Percentiles rank a stretch among this genome's conserved stretches.
Conservation (phyloP, 2,888 invertebrate species). For the Strigamia maritima region DNA sequence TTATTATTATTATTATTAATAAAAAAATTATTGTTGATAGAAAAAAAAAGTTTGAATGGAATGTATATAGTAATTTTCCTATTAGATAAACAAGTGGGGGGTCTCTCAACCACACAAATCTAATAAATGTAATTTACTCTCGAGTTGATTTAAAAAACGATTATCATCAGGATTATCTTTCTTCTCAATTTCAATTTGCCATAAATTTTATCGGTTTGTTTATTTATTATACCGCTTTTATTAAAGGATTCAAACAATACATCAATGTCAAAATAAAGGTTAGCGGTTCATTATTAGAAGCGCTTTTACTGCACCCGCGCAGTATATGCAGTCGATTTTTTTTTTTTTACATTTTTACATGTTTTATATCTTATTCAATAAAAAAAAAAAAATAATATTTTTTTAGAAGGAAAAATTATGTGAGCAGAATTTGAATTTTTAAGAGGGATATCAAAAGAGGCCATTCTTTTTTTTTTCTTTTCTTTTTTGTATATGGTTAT, state of each 20-base stretch:
- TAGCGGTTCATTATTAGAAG: background rate
- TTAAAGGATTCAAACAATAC: background rate
- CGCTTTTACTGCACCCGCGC: too few species aligned
- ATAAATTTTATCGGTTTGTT: background rate
- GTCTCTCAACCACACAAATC: constrained; percentile 2
- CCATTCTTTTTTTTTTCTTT: background rate
- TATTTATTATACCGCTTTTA: background rate
- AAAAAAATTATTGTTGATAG: background rate
- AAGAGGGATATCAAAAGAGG: background rate
- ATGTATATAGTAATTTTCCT: background rate
- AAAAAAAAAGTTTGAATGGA: background rate
- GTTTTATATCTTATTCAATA: background rate
- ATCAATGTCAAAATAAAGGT: background rate
- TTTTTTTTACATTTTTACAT: too few species aligned
- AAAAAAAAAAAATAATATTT: background rate
- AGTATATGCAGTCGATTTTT: too few species aligned
- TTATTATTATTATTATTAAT: too few species aligned
- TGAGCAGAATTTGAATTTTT: background rate
- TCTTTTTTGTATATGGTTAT: background rate
- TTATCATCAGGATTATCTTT: constrained; percentile 15
- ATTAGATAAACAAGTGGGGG: constrained; percentile 13
- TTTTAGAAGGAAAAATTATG: background rate
- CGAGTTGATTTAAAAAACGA: constrained; percentile 10
- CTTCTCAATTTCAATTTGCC: background rate
- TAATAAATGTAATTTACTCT: constrained; percentile 10